A percentile compares a stretch with the other conserved stretches of the same genome.
phyloP scores from a whole-genome alignment of 2,797 vertebrate genomes.

The Petrocephalus sullivani region DNA sequence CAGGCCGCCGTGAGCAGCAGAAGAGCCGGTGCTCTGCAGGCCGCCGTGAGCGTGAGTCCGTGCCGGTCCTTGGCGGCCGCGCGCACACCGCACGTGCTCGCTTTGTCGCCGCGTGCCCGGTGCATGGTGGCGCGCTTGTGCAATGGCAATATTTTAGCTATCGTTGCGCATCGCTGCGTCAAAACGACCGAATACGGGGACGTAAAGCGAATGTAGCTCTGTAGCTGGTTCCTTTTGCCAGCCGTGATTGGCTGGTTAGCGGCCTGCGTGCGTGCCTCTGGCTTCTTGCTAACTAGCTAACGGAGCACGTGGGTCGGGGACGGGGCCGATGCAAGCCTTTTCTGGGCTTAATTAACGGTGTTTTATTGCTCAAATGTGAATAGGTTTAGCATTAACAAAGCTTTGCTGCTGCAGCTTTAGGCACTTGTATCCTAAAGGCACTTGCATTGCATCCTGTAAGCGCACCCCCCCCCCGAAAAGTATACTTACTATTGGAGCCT shows the following conservation, averaged over 20 bases:
- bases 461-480: neutral
- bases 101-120: neutral
- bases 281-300: neutral
- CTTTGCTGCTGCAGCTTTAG: neutral
- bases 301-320: neutral
- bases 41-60: neutral
- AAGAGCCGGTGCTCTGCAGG: too few species aligned
- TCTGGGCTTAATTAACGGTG: neutral
- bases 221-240: neutral
- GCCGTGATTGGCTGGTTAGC: neutral
- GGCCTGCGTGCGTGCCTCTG: neutral
- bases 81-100: neutral
- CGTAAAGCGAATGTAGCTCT: neutral
- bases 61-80: too few species aligned
- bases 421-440: neutral
- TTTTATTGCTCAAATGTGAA: neutral
- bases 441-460: neutral
- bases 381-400: neutral
- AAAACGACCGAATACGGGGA: neutral
- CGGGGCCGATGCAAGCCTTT: neutral
- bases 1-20: neutral
- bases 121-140: neutral
- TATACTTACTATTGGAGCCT: constrained; percentile 2
- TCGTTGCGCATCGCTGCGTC: neutral
- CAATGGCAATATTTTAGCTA: neutral